Evolutionary conservation across 2,888 invertebrate species (phyloP), one percentile per base, ranked within the genome.

Genomic region (Lochmaea capreae): DNA sequence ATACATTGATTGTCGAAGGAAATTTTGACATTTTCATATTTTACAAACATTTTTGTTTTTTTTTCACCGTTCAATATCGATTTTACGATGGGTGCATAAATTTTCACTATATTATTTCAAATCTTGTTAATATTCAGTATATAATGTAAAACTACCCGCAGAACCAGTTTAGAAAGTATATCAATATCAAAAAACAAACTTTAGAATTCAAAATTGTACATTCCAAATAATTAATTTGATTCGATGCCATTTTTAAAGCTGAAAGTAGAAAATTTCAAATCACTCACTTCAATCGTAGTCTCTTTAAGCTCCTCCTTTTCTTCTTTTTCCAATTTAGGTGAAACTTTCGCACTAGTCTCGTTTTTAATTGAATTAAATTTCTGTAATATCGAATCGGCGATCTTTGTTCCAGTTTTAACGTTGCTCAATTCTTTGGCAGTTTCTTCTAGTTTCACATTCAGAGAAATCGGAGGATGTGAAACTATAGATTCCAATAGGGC

Each of bases 331-430:
- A 82, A 54, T 1, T 82, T 83, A 6, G 81, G 82, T 54, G 81
- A 68, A 14, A 62, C 74, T 73, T 79, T 82, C n/a, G 61, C 70
- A 62, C 79, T 81, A 54, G 80, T 77, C 71, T 83, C 83, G 71
- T 81, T 86, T 73, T 86, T 85, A 66, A 86, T 84, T 72, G 84
- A 84, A 71, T 81, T 86, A 67, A 87, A 85, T 76, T 86, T 88
- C 72, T 86, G 86, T 58, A 87, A 76, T 68, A 87, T 82, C 0
- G 87, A 85, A 80, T 87, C 87, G 9, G 86, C 86, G 43, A 87
- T 87, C 80, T 84, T 86, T 14, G 87, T 85, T 5, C 86, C 86
- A 6, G 85, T 85, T 78, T 87, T 87, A n/a, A 86, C 79, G 67
- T 79, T 83, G 39, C 82, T 82, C 66, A 87, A 83, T 74, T 87